Evolutionary conservation across 2,113 vertebrate species (phyloP).

Genomic region (Lucifuga dentata): DNA sequence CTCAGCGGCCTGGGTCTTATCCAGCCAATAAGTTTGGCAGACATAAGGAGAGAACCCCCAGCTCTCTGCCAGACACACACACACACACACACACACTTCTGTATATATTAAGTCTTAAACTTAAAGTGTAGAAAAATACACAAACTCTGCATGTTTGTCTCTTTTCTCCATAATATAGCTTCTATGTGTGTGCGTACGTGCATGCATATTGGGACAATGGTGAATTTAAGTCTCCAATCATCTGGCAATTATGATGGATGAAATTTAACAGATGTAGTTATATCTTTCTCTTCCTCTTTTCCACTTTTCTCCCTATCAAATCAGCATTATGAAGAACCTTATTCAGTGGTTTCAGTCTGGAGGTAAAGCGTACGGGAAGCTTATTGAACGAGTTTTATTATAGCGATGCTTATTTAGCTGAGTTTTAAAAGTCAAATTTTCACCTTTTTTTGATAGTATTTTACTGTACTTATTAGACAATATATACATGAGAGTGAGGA

Average conservation of each 20-base stretch:
- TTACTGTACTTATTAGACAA: not conserved
- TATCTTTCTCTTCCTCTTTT: too few relatives aligned
- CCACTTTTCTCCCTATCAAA: too few relatives aligned
- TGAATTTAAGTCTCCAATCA: too few relatives aligned
- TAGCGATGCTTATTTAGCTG: too few relatives aligned
- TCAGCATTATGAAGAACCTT: too few relatives aligned
- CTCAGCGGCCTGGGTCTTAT: slow-evolving; percentile 49
- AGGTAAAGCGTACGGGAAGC: too few relatives aligned
- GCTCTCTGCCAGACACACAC: slow-evolving; percentile 45
- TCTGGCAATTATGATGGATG: too few relatives aligned
- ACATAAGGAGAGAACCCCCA: slow-evolving; percentile 50
- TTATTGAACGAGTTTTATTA: too few relatives aligned
- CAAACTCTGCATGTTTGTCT: not conserved
- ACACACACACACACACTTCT: slow-evolving; percentile 9
- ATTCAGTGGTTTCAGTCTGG: too few relatives aligned
- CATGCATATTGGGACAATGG: too few relatives aligned
- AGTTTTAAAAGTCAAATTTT: slow-evolving; percentile 16
- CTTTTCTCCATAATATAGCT: too few relatives aligned
- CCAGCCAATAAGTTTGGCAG: slow-evolving; percentile 62
- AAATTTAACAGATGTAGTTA: too few relatives aligned
- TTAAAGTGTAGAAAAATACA: not conserved
- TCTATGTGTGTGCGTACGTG: not conserved
- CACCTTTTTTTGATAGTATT: not conserved
- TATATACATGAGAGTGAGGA: not conserved
- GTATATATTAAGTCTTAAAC: not conserved